Base-by-base conservation (phyloP, 1,140 invertebrate species). In the Drosophila repleta region DNA sequence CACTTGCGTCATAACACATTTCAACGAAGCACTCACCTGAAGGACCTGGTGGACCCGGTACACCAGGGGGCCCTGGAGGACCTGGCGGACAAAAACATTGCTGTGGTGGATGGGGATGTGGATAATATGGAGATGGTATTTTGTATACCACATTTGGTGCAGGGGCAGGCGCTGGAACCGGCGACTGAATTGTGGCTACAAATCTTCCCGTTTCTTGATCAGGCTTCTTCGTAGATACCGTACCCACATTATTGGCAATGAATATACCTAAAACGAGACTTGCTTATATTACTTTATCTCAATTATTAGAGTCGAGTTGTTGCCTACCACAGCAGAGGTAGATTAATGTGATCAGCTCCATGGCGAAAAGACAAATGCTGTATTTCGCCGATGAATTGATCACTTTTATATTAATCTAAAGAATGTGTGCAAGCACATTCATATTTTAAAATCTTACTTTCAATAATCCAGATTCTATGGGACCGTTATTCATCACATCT, bases 11-110 rank as follows among this genome's bases (percentile, higher is more conserved):
- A 41, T 1, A 2, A 15, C 11, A 21, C 17, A 41, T 3, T 6
- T 48, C 0, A 1, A 4, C 10, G 7, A 0, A 37, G 10, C 17
- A 11, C 32, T 32, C 3, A 55, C 77, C 92, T 24, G 96, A 96
- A 51, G 92, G 93, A 24, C 89, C 93, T 18, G 96, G 96, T 21
- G 96, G 95, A 48, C 96, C 96, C 43, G 94, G 91, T 1, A 93
- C 29, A 1, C 80, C 80, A 0, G 80, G 80, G 0, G 74, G 96
- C 90, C 92, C 96, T 76, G 96, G 96, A 32, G 92, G 93, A 8
- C 94, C 94, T 0, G 93, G 92, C n/a, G 93, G 93, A 41, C 96
- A 96, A n/a, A 93, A 91, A 13, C 88, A 90, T 7, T 85, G 82
- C 1, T 71, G 82, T 1, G 95, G 96, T 10, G 95, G 96, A 92